Evolutionary conservation across 2,113 vertebrate genomes (phyloP).

Genomic region (Sinocyclocheilus anophthalmus): DNA sequence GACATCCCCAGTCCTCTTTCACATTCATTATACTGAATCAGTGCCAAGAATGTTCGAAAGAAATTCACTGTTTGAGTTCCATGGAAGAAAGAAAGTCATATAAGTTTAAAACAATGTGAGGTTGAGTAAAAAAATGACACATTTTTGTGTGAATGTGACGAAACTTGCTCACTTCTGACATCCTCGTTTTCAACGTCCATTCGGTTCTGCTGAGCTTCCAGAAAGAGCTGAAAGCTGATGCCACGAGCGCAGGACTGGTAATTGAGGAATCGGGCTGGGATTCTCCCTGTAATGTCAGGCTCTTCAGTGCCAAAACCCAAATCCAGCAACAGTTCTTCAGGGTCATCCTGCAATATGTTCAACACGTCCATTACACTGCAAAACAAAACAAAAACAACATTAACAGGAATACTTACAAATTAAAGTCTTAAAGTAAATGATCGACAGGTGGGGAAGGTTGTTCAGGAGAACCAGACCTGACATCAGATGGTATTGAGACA

Average conservation of each 20-base stretch:
- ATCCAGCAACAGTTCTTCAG: conserved; percentile 87
- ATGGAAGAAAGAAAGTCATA: background rate
- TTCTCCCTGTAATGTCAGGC: conserved; percentile 82
- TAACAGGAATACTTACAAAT: conserved; percentile 34
- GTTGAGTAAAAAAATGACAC: background rate
- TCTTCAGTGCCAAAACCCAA: conserved; percentile 89
- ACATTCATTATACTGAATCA: background rate
- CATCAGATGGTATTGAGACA: conserved; percentile 54
- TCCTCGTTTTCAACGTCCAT: conserved; percentile 82
- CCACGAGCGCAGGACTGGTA: conserved; percentile 81
- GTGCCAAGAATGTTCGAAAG: background rate
- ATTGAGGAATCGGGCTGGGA: conserved; percentile 85
- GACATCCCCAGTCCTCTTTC: background rate
- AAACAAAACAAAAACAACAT: conserved; percentile 51
- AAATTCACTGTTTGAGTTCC: background rate
- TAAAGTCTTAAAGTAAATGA: background rate
- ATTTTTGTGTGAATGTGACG: background rate
- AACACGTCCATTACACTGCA: conserved; percentile 83
- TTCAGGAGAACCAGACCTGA: conserved; percentile 56
- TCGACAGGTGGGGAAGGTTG: background rate
- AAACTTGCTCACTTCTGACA: conserved; percentile 78
- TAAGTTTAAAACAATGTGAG: background rate
- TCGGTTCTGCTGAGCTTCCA: conserved; percentile 84
- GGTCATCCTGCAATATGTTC: conserved; percentile 81
- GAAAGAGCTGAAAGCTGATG: conserved; percentile 83